Evolutionary conservation across 2,113 vertebrate genomes (phyloP).

Genomic region (Entelurus aequoreus): DNA sequence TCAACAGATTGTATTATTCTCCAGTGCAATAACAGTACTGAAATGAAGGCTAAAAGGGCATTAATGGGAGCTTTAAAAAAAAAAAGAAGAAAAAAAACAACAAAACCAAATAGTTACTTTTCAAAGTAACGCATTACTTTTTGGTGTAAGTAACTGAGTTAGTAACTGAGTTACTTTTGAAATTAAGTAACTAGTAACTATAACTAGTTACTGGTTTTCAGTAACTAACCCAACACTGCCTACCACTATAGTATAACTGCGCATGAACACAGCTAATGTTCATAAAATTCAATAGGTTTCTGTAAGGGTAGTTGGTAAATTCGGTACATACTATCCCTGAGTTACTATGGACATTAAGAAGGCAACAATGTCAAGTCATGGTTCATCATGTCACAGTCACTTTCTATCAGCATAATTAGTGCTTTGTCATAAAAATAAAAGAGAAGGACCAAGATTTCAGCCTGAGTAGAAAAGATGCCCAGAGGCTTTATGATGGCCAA

Average conservation of each 20-base stretch:
- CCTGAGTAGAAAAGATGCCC: conserved; percentile 44
- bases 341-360: conserved; percentile 25
- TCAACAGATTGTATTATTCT: too few species aligned
- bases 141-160: too few species aligned
- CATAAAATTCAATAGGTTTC: background rate
- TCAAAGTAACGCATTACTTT: too few species aligned
- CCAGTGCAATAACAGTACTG: too few species aligned
- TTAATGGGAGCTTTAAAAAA: too few species aligned
- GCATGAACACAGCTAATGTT: background rate
- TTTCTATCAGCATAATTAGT: conserved; percentile 42
- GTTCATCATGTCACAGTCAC: conserved; percentile 38
- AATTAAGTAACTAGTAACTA: too few species aligned
- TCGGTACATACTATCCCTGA: conserved; percentile 8
- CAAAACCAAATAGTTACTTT: too few species aligned
- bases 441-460: conserved; percentile 37
- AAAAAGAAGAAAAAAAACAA: too few species aligned
- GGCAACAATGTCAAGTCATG: conserved; percentile 29
- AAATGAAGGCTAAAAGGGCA: too few species aligned
- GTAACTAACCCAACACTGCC: too few species aligned
- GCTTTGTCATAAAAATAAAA: conserved; percentile 20
- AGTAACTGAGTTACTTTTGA: too few species aligned
- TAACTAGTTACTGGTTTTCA: too few species aligned
- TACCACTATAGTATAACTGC: background rate
- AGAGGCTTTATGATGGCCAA: conserved; percentile 17
- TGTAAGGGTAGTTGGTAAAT: background rate